Percentiles rank a stretch among this genome's conserved stretches.
These are phyloP conservation scores for Euura saliciscinereae DNA, from an alignment of 1,140 invertebrate species.

Conservation along the genomic window DNA sequence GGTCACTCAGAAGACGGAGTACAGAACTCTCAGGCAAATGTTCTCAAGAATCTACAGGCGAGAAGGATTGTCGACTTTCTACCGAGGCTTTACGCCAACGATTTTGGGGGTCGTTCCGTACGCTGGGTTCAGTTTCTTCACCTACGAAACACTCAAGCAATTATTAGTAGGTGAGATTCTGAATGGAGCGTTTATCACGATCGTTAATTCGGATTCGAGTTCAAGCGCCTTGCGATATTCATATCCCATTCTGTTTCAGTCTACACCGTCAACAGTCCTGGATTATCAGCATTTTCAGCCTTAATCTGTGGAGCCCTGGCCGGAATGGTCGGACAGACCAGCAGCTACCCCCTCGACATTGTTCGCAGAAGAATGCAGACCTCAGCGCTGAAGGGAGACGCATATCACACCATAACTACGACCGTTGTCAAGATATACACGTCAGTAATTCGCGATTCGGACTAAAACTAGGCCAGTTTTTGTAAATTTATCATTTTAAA, in stretches of 20 bases:
- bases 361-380: constrained; percentile 88
- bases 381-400: constrained; percentile 65
- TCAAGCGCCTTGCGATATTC: background rate
- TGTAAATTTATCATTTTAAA: constrained; percentile 22
- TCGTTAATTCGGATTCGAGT: background rate
- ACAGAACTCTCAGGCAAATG: constrained; percentile 72
- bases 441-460: constrained; percentile 49
- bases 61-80: constrained; percentile 83
- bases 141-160: constrained; percentile 93
- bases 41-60: constrained; percentile 81
- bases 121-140: constrained; percentile 96
- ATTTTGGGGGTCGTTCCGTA: constrained; percentile 95
- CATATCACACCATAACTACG: constrained; percentile 68
- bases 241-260: constrained; percentile 28
- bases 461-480: constrained; percentile 5
- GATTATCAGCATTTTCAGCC: constrained; percentile 63
- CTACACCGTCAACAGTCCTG: constrained; percentile 50
- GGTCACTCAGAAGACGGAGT: constrained; percentile 82
- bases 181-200: background rate
- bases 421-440: constrained; percentile 70
- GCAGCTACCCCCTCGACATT: constrained; percentile 95
- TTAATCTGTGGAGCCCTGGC: constrained; percentile 89
- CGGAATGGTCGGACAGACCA: constrained; percentile 92
- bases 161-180: constrained; percentile 72
- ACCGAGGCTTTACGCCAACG: constrained; percentile 88